Base-by-base conservation (phyloP, 2,797 vertebrate species). In the Oryzias dopingdopingensis region DNA sequence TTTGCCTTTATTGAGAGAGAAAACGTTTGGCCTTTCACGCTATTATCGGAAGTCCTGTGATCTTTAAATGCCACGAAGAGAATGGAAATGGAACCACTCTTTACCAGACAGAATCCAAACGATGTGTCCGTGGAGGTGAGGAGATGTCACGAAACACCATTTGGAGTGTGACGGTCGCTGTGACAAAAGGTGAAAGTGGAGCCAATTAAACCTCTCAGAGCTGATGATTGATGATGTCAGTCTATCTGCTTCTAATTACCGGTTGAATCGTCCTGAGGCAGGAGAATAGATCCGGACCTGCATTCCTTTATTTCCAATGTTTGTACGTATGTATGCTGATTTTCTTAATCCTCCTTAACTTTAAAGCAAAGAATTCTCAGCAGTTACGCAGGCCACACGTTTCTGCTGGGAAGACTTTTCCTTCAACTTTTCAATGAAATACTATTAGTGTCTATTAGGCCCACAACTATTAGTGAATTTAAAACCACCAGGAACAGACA, bases 161-260 rank as follows among this genome's bases (percentile, higher is more conserved):
- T 29, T 47, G 2, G 37, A 50, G 51, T 1, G 4, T 24, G 47
- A 29, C 48, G 52, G 56, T 5, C 23, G 62, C 43, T 62, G 62
- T 56, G 75, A 70, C 65, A 41, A 73, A 72, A 69, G 67, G 67
- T 45, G 59, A 70, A 74, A 46, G 47, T 63, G 46, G 61, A 67
- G 77, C 79, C 80, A 88, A 86, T 84, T 86, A 82, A 87, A 87
- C 74, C 68, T 41, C 58, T 49, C 49, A 68, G 66, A 67, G 49
- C 53, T 53, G 76, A 32, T 92, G 91, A 92, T 89, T 82, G 90
- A 91, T 90, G 84, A 83, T 85, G 88, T 91, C 90, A 91, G 86
- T 79, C 84, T 87, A 62, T 73, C 69, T 83, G 85, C 81, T 87
- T 88, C 88, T 90, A 90, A 91, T 92, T 91, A 90, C 87, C 84